These are phyloP conservation scores for Petrolisthes cinctipes DNA, from an alignment of 2,888 invertebrate species.

Conservation along the genomic window DNA sequence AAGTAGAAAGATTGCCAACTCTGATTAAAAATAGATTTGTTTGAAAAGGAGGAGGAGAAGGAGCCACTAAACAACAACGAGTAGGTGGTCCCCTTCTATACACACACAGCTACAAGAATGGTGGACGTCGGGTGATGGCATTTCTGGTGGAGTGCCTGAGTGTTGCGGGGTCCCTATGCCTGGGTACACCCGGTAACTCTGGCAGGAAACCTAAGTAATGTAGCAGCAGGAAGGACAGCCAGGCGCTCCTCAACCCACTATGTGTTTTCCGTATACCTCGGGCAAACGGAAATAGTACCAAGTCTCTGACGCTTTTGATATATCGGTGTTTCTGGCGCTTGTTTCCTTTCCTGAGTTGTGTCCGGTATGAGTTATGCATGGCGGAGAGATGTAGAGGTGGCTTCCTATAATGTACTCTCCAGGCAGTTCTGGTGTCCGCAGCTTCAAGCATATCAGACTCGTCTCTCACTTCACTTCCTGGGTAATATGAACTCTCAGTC, in stretches of 20 bases:
- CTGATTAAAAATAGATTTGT: too few species aligned
- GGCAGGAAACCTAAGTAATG: constrained; percentile 50
- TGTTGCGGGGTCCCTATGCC: constrained; percentile 19
- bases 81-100: too few species aligned
- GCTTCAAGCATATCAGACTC: too few species aligned
- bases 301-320: neutral
- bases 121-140: too few species aligned
- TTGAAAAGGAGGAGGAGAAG: too few species aligned
- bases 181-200: constrained; percentile 35
- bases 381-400: constrained; percentile 11
- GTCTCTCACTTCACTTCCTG: too few species aligned
- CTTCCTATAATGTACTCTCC: constrained; percentile 19
- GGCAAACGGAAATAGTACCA: neutral
- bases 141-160: neutral
- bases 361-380: constrained; percentile 29
- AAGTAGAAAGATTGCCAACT: too few species aligned
- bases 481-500: too few species aligned
- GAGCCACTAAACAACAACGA: too few species aligned
- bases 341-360: neutral
- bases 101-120: too few species aligned
- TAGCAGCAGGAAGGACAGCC: constrained; percentile 37
- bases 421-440: neutral
- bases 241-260: constrained; percentile 6
- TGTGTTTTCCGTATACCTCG: constrained; percentile 1
- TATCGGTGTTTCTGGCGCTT: neutral